A percentile compares a stretch with the other conserved stretches of the same genome.
phyloP scores from a whole-genome alignment of 2,113 vertebrate species.

The Vulpes ferrilata region DNA sequence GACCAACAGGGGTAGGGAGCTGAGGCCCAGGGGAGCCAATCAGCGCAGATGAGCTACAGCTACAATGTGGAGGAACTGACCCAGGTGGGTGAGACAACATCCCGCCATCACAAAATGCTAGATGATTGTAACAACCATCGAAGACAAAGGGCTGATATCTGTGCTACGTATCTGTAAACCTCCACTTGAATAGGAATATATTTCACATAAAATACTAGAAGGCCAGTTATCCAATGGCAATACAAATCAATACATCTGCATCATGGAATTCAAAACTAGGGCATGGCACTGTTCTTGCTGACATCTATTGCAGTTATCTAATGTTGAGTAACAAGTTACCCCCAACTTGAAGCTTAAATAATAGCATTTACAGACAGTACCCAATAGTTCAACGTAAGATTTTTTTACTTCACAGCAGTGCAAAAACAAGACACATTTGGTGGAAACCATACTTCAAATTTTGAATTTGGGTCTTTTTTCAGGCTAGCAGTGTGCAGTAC shows the following conservation, averaged over 20 bases:
- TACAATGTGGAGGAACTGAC: neutral
- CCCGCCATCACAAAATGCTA: neutral
- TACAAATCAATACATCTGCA: neutral
- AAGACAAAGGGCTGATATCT: neutral
- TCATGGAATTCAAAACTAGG: neutral
- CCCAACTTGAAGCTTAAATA: neutral
- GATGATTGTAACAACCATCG: neutral
- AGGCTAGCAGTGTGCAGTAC: neutral
- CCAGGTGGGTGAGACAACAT: neutral
- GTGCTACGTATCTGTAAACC: neutral
- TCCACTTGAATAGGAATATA: no score
- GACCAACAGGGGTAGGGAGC: neutral
- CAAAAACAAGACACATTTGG: neutral
- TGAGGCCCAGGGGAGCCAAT: neutral
- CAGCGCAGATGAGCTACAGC: neutral
- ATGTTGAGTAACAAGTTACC: neutral
- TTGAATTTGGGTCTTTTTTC: neutral
- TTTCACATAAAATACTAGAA: neutral
- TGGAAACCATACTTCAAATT: neutral
- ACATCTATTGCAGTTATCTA: no score
- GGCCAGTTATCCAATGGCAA: neutral
- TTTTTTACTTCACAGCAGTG: neutral
- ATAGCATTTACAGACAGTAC: neutral
- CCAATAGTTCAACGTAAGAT: neutral
- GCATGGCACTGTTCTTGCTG: neutral